Base-by-base conservation (phyloP, 2,113 vertebrate species). In the Vanacampus margaritifer region DNA sequence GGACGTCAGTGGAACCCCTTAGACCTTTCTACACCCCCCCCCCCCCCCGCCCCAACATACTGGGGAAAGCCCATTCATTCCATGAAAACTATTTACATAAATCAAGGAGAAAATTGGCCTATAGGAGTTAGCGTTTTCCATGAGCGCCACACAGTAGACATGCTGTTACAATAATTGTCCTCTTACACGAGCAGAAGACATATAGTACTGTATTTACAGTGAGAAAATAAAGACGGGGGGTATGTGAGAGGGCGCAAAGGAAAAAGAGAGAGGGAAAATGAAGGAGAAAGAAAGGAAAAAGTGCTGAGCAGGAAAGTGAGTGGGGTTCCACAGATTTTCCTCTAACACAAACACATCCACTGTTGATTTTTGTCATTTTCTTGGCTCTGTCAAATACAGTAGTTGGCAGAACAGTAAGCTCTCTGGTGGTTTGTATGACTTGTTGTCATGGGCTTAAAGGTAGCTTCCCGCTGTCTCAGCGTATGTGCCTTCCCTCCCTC, bases 321-420 rank as follows among this genome's bases (percentile, higher is more conserved):
- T 72, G 73, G 82, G 86, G 81, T 86, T 88, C 78, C 74, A 69
- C 51, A 60, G 75, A 83, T 75, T 84, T 87, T 73, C 72, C 80
- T 84, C 78, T 80, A 87, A 87, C 68, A 77, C 79, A 86, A 90
- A 90, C 83, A 87, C 73, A 79, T 81, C 73, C 68, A 79, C 28
- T 85, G 84, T 84, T 86, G 86, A 86, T 82, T 87, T 84, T 86
- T 86, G 86, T 77, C 86, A 84, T 88, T 87, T 88, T 86, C 83
- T 88, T 88, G 85, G 87, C 87, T 73, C 63, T 64, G 66, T 63
- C 64, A 72, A 78, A 65, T 73, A 77, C 84, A 88, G 82, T 84
- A 81, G 88, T 86, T 87, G 84, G 84, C 80, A 82, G 84, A 81
- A 76, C 67, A 73, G 81, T 67, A 21, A 64, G 69, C 71, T 72